These are phyloP conservation scores for Amphipoea lucens DNA, from an alignment of 2,888 invertebrate genomes.

Conservation along the genomic window DNA sequence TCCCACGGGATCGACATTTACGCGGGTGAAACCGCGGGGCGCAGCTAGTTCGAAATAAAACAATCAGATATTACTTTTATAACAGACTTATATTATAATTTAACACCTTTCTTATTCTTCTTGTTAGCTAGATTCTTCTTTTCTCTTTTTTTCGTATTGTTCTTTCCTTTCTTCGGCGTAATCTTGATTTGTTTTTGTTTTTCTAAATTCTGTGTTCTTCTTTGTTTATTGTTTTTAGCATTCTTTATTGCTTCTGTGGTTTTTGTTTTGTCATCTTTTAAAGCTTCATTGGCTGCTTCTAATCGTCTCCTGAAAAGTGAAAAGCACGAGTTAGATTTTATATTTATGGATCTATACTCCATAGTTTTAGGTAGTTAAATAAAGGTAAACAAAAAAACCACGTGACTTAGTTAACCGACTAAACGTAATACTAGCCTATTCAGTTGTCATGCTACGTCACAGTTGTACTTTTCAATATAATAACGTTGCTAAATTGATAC, in stretches of 20 bases:
- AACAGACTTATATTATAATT: slow-evolving; percentile 47
- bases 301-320: slow-evolving; percentile 79
- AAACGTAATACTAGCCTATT: too few species aligned
- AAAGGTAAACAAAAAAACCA: too few species aligned
- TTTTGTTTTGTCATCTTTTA: slow-evolving; percentile 68
- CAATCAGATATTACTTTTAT: not conserved
- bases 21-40: too few species aligned
- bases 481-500: too few species aligned
- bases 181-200: slow-evolving; percentile 56
- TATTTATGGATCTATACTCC: not conserved
- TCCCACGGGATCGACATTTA: too few species aligned
- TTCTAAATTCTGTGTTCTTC: slow-evolving; percentile 73
- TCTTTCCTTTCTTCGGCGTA: slow-evolving; percentile 55
- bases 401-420: too few species aligned
- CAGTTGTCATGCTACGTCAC: too few species aligned
- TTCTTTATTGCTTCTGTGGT: slow-evolving; percentile 71
- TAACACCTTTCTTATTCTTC: slow-evolving; percentile 64
- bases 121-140: slow-evolving; percentile 67
- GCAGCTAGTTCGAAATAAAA: slow-evolving; percentile 30
- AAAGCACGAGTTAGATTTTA: not conserved
- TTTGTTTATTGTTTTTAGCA: slow-evolving; percentile 79
- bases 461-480: too few species aligned
- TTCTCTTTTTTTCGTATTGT: slow-evolving; percentile 58
- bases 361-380: too few species aligned
- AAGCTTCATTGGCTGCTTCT: slow-evolving; percentile 71